Base-by-base conservation (phyloP, 2,113 vertebrate species). In the Odontesthes bonariensis region DNA sequence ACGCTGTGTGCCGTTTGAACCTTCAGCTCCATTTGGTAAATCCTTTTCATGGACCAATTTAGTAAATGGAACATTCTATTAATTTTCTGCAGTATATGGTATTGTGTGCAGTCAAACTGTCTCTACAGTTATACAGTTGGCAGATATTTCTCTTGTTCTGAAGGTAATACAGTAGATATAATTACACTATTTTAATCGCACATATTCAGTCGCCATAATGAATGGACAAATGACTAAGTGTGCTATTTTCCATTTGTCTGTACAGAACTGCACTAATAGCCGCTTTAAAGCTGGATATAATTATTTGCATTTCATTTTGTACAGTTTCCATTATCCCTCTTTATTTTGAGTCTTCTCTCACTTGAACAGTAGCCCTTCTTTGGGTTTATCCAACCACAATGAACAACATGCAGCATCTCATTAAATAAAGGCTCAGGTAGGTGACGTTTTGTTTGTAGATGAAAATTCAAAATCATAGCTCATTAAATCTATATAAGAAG, bases 101-200 rank as follows among this genome's bases (percentile, higher is more conserved):
- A 67, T 87, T 86, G 82, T 84, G 72, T 83, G 68, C 33, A 54
- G 75, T 72, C 69, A 74, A 75, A 60, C 55, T 73, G 60, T 40
- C 59, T 23, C 42, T 56, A 35, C 47, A 68, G 55, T 81, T 23
- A 8, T 27, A 54, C 35, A 22, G 46, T 62, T 63, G 66, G 79
- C 75, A 58, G 57, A 84, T 71, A 75, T 84, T 79, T 77, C 42
- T 70, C 82, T 75, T 69, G 62, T 60, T 83, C 75, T 51, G 67
- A 89, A 88, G 77, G 54, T 75, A 85, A 78, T 87, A 77, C 70
- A 90, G 81, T 82, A 81, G 79, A 83, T 87, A 74, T 88, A 92
- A 92, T 92, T 84, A 85, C 91, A 83, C 81, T 77, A 81, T 88
- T 92, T 90, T 90, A 92, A 91, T 91, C 77, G 77, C 83, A 86